A percentile compares a stretch with the other conserved stretches of the same genome.
These are phyloP conservation scores for Keiferia lycopersicella DNA, from an alignment of 2,888 invertebrate species.

Conservation along the genomic window DNA sequence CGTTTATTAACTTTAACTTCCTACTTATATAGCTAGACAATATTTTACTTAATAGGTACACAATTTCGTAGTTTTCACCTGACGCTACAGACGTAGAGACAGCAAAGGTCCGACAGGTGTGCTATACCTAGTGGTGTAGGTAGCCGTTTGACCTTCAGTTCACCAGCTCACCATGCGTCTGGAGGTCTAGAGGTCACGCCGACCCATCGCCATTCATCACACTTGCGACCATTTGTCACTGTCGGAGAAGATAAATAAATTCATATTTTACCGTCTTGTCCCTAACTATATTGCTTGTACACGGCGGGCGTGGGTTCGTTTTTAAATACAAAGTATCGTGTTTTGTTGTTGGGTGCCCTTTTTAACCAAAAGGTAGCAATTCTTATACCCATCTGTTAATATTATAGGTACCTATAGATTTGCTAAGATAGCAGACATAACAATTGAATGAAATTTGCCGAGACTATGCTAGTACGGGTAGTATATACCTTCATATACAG, in stretches of 20 bases:
- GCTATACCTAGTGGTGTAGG: neutral
- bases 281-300: neutral
- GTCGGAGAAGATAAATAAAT: conserved; percentile 6
- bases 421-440: too few relatives aligned
- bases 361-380: neutral
- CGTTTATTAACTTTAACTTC: too few relatives aligned
- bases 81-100: neutral
- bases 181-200: conserved; percentile 13
- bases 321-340: neutral
- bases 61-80: too few relatives aligned
- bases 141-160: conserved; percentile 6
- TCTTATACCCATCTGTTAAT: too few relatives aligned
- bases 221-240: conserved; percentile 7
- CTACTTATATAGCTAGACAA: too few relatives aligned
- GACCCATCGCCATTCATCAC: conserved; percentile 12
- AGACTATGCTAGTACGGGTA: too few relatives aligned
- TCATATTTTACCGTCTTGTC: conserved; percentile 7
- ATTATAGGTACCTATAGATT: too few relatives aligned
- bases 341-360: neutral
- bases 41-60: too few relatives aligned
- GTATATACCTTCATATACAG: too few relatives aligned
- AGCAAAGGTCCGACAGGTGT: conserved; percentile 11
- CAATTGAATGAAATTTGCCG: too few relatives aligned
- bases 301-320: neutral
- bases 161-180: conserved; percentile 9